A percentile compares a stretch with the other conserved stretches of the same genome.
Evolutionary conservation across 2,797 vertebrate species (phyloP).

Genomic region (Chaetodon trifasciatus): DNA sequence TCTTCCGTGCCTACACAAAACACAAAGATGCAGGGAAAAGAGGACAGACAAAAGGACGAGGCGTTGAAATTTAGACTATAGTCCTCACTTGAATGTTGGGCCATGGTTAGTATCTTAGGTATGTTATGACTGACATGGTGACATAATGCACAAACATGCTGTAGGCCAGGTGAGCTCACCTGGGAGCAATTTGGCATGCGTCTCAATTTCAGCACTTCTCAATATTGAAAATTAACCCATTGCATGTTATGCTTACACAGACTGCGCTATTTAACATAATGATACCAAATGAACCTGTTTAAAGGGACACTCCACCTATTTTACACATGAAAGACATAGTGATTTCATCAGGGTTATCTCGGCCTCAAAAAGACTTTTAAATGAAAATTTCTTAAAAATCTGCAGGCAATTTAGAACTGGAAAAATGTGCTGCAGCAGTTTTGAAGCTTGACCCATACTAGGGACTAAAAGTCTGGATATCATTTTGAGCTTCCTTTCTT

Average conservation of each 20-base stretch:
- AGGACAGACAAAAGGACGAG: slow-evolving; percentile 23
- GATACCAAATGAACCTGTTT: background rate
- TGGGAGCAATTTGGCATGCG: background rate
- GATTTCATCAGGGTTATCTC: background rate
- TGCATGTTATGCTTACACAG: background rate
- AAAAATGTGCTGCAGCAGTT: no score
- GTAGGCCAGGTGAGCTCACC: slow-evolving; percentile 25
- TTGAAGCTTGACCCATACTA: background rate
- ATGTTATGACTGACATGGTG: slow-evolving; percentile 30
- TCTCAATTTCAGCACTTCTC: slow-evolving; percentile 9
- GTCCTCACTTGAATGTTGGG: slow-evolving; percentile 17
- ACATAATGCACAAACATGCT: slow-evolving; percentile 41
- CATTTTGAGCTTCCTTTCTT: background rate
- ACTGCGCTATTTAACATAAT: background rate
- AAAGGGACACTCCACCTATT: background rate
- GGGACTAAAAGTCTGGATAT: background rate
- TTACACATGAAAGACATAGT: background rate
- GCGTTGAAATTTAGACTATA: background rate
- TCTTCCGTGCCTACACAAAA: slow-evolving; percentile 14
- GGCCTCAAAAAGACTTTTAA: background rate
- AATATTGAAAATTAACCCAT: background rate
- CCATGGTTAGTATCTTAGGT: slow-evolving; percentile 40
- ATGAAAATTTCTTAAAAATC: background rate
- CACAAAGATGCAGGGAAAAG: slow-evolving; percentile 6
- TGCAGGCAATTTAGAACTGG: background rate